phyloP scores from a whole-genome alignment of 2,797 vertebrate species.

The Avahi laniger region DNA sequence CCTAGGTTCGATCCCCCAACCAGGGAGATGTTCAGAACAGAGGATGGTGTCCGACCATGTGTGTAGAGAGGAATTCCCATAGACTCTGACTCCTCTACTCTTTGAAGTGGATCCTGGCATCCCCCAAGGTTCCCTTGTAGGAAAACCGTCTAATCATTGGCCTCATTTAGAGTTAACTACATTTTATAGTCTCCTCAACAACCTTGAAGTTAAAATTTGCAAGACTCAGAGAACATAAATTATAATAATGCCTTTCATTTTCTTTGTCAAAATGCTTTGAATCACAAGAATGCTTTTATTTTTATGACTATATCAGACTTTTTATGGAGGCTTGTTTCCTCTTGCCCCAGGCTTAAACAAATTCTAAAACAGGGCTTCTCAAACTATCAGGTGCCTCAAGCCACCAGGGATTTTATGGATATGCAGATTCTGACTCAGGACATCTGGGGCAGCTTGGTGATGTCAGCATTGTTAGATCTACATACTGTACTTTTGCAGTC shows the following conservation, averaged over 20 bases:
- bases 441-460: not conserved
- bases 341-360: not conserved
- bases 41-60: not conserved
- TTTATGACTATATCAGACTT: not conserved
- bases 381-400: not conserved
- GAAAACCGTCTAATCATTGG: not conserved
- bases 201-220: not conserved
- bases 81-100: not conserved
- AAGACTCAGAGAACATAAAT: slow-evolving; percentile 1
- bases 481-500: not conserved
- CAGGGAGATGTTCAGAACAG: not conserved
- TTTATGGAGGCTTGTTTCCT: not conserved
- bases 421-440: not conserved
- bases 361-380: not conserved
- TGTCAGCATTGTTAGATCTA: not conserved
- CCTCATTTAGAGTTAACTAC: not conserved
- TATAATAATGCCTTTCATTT: slow-evolving; percentile 31
- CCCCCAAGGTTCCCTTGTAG: not conserved
- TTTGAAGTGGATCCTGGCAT: not conserved
- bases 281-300: slow-evolving; percentile 8
- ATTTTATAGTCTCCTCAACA: not conserved
- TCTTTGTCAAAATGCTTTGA: slow-evolving; percentile 43
- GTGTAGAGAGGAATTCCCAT: not conserved
- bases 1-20: rapidly evolving
- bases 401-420: not conserved